Evolutionary conservation across 2,797 vertebrate genomes (phyloP).

Genomic region (Chelon labrosus): DNA sequence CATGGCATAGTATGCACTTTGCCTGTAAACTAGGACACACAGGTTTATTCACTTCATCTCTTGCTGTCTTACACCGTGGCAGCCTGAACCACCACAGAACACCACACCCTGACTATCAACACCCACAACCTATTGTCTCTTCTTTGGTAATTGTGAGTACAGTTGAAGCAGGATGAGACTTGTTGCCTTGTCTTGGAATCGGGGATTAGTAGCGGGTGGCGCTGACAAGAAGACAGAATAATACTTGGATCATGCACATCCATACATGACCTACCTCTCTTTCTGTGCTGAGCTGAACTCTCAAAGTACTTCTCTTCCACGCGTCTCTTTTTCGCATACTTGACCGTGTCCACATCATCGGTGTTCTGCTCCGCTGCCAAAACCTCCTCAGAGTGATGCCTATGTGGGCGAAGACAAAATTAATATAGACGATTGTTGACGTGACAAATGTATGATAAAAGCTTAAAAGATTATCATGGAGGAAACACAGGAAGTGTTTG

Average conservation of each 20-base stretch:
- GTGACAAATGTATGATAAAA: background rate
- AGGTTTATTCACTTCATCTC: background rate
- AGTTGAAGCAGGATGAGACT: constrained; percentile 6
- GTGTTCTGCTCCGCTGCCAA: constrained; percentile 49
- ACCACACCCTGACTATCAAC: constrained; percentile 10
- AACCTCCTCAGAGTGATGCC: constrained; percentile 78
- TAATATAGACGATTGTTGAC: background rate
- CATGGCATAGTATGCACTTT: background rate
- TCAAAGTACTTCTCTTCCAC: constrained; percentile 52
- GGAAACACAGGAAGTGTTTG: background rate
- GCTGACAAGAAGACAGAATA: background rate
- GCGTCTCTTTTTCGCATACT: constrained; percentile 78
- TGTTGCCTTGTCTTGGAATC: background rate
- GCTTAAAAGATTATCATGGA: background rate
- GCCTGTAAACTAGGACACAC: background rate
- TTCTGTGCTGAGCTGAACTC: constrained; percentile 38
- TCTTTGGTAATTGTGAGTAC: constrained; percentile 2
- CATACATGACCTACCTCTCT: constrained; percentile 73
- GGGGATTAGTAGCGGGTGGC: constrained; percentile 4
- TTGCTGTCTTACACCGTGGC: background rate
- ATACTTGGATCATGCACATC: background rate
- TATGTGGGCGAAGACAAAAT: constrained; percentile 45
- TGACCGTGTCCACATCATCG: constrained; percentile 80
- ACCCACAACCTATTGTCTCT: constrained; percentile 8
- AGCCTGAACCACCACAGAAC: background rate